Evolutionary conservation across 2,888 invertebrate genomes (phyloP).

Genomic region (Metacarcinus magister): DNA sequence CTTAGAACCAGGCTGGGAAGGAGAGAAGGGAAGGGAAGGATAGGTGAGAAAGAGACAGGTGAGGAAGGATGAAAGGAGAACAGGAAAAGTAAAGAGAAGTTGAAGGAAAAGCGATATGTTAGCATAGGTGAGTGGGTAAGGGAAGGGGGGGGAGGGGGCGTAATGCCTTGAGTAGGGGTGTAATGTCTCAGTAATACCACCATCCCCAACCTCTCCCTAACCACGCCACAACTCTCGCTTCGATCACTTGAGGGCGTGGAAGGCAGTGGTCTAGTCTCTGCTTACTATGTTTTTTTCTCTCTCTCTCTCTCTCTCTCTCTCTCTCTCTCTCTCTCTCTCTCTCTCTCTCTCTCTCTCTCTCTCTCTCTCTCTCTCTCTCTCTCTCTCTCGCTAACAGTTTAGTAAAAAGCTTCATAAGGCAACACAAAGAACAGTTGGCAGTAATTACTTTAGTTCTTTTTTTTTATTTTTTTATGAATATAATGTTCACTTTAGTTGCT

Average conservation of each 20-base stretch:
- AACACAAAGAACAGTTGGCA: not conserved
- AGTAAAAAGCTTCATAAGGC: not conserved
- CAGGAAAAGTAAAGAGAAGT: not conserved
- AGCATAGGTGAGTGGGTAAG: not conserved
- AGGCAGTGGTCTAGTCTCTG: too few species aligned
- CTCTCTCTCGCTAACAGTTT: not conserved
- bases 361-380: constrained; percentile 39
- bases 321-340: constrained; percentile 26
- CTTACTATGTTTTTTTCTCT: not conserved
- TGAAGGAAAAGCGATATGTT: not conserved
- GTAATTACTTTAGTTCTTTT: not conserved
- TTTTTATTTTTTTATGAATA: not conserved
- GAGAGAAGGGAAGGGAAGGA: not conserved
- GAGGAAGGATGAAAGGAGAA: not conserved
- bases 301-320: not conserved
- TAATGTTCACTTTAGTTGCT: not conserved
- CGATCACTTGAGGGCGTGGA: not conserved
- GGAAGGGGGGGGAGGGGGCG: not conserved
- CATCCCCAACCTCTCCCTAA: not conserved
- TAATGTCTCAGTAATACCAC: not conserved
- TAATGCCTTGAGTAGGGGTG: not conserved
- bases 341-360: not conserved
- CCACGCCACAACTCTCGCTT: not conserved
- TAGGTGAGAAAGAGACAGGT: not conserved
- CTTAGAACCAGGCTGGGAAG: not conserved